Evolutionary conservation across 2,113 vertebrate species (phyloP).

Genomic region (Fulica atra): DNA sequence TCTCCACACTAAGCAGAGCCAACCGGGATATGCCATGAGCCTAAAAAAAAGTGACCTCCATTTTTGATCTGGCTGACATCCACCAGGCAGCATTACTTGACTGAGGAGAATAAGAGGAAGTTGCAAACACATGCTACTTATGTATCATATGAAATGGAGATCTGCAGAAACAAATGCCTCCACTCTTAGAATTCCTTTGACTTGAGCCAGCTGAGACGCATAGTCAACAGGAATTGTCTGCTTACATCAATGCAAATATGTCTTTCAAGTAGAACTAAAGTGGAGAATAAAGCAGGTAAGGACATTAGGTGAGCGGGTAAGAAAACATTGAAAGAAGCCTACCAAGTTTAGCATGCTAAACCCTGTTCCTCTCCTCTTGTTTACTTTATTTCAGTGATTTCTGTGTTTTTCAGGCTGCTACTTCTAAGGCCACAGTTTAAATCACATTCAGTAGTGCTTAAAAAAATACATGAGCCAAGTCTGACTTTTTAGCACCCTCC

Average conservation of each 20-base stretch:
- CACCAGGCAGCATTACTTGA: constrained; percentile 13
- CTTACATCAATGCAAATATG: not conserved
- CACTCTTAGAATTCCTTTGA: constrained; percentile 33
- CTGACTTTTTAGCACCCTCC: not conserved
- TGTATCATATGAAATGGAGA: constrained; percentile 39
- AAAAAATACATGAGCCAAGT: not conserved
- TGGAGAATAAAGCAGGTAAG: not conserved
- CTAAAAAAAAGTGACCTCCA: constrained; percentile 1
- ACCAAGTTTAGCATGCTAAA: not conserved
- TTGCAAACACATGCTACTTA: constrained; percentile 42
- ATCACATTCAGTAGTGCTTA: not conserved
- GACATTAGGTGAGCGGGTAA: not conserved
- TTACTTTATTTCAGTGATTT: not conserved
- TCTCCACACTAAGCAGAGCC: not conserved
- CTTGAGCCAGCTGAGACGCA: constrained; percentile 43
- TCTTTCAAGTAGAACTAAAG: not conserved
- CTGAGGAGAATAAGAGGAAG: constrained; percentile 27
- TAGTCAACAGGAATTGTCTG: constrained; percentile 1
- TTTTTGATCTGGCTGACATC: constrained; percentile 20
- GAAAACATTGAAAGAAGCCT: not conserved
- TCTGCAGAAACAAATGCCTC: constrained; percentile 34
- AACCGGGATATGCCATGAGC: not conserved
- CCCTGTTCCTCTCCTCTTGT: not conserved
- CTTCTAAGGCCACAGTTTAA: not conserved
- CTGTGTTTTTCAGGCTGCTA: not conserved